Conservation (phyloP, 64 coral and sea anemone species). For the Montipora foliosa region DNA sequence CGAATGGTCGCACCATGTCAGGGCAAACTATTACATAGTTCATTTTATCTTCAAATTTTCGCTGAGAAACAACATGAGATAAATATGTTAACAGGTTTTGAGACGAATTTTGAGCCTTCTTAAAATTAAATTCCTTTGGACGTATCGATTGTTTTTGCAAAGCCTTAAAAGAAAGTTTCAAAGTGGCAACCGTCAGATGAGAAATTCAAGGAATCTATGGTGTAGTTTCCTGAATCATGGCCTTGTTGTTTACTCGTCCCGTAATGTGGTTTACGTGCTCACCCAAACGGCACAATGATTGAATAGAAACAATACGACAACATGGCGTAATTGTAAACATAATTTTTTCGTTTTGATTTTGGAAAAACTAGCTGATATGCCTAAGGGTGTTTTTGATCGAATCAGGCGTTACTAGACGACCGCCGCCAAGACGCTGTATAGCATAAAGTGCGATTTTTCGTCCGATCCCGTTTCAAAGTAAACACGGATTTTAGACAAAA, state of each 20-base stretch:
- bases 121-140: too few species aligned
- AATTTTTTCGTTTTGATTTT: background rate
- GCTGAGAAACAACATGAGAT: too few species aligned
- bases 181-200: too few species aligned
- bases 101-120: too few species aligned
- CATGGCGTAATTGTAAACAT: background rate
- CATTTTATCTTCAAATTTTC: too few species aligned
- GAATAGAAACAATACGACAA: background rate
- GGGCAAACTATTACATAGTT: too few species aligned
- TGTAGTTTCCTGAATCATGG: too few species aligned
- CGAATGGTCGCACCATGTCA: too few species aligned
- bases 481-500: background rate
- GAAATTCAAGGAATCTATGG: too few species aligned
- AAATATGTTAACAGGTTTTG: too few species aligned
- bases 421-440: background rate
- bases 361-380: background rate
- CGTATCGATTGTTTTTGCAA: too few species aligned
- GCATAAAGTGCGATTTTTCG: background rate
- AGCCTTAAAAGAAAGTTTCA: too few species aligned
- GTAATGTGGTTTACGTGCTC: background rate
- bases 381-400: background rate
- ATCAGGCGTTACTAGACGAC: background rate
- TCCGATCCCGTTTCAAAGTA: background rate
- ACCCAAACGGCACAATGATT: background rate
- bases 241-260: background rate